A percentile compares a stretch with the other conserved stretches of the same genome.
Evolutionary conservation across 2,113 vertebrate genomes (phyloP).

Genomic region (Chauna torquata): DNA sequence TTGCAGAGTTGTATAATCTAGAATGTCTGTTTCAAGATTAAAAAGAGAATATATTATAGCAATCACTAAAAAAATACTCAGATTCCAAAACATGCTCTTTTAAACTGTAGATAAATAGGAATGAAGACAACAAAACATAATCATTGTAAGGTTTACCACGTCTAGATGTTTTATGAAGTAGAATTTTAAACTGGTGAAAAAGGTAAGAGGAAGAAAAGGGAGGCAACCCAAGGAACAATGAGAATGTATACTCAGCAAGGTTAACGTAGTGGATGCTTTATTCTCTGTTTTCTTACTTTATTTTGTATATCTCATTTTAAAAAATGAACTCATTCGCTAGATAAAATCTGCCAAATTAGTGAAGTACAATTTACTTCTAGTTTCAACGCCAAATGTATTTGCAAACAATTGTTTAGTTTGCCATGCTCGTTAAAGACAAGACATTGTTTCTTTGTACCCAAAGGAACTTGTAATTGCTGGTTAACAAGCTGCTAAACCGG

Average conservation of each 20-base stretch:
- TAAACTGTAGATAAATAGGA: neutral
- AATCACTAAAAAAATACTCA: neutral
- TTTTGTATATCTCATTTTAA: neutral
- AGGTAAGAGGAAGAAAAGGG: neutral
- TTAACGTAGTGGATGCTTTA: neutral
- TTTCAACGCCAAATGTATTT: constrained; percentile 31
- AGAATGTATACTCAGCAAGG: neutral
- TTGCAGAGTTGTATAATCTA: neutral
- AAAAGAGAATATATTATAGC: neutral
- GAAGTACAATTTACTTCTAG: neutral
- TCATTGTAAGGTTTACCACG: neutral
- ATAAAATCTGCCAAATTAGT: neutral
- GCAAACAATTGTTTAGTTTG: neutral
- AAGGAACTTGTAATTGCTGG: neutral
- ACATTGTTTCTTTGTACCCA: neutral
- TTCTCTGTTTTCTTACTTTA: neutral
- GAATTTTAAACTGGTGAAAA: neutral
- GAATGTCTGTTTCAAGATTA: neutral
- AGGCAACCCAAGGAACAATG: neutral
- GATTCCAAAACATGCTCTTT: neutral
- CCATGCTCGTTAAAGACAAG: neutral
- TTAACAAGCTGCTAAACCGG: neutral
- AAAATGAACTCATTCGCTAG: neutral
- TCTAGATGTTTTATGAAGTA: neutral
- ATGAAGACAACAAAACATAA: neutral